A percentile compares a stretch with the other conserved stretches of the same genome.
Evolutionary conservation across 2,113 vertebrate species (phyloP).

Genomic region (Chloropsis hardwickii): DNA sequence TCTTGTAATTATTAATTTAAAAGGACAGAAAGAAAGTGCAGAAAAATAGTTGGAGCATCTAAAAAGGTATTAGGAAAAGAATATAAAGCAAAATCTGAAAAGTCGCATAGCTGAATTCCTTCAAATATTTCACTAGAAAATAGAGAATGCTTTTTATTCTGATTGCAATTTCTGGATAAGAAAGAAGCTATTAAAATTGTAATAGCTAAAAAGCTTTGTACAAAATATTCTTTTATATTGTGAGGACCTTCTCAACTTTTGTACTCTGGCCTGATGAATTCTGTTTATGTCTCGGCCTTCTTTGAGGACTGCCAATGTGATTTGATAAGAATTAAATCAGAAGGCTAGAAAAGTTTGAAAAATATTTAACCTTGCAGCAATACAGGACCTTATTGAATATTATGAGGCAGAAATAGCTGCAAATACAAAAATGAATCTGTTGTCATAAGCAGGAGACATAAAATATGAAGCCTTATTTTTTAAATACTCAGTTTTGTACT

Average conservation of each 20-base stretch:
- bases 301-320: background rate
- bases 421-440: background rate
- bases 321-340: background rate
- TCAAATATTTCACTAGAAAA: background rate
- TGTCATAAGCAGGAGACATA: background rate
- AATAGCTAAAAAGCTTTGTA: background rate
- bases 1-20: background rate
- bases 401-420: background rate
- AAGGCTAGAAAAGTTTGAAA: background rate
- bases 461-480: background rate
- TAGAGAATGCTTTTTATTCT: background rate
- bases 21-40: background rate
- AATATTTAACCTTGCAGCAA: background rate
- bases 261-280: background rate
- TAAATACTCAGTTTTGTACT: background rate
- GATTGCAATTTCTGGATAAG: background rate
- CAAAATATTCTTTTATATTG: background rate
- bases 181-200: background rate
- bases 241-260: background rate
- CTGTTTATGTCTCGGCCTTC: background rate
- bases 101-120: background rate
- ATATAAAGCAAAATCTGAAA: background rate
- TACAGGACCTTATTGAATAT: background rate
- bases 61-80: background rate
- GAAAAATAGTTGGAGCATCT: background rate